Evolutionary conservation across 2,797 vertebrate genomes (phyloP), one percentile per base, ranked within the genome.

Genomic region (Anas acuta): DNA sequence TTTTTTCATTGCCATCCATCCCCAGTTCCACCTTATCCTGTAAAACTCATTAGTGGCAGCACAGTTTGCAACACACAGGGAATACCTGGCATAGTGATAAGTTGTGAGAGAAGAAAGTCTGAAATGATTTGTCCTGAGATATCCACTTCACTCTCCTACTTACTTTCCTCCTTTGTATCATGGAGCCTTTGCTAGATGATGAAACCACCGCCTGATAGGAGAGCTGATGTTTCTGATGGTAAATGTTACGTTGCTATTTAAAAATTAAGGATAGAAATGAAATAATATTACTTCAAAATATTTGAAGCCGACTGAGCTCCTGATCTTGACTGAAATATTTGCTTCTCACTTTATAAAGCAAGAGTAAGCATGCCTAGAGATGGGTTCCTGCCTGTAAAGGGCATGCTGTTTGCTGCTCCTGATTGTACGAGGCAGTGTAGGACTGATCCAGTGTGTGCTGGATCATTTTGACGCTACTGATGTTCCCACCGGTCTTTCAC

Each of bases 71-170:
- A 84, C 51, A 75, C n/a, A 21, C 6, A 20, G 43, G 56, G 61
- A 86, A 64, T 28, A 74, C 9, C 35, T 14, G 16, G 26, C 3
- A 45, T 45, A 10, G 43, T 45, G 43, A 45, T 45, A 2, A 25
- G 49, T 72, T 56, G 20, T 23, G 45, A 45, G 69, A 19, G 30
- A 20, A 32, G 22, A 82, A 41, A 72, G 37, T 82, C 70, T 89
- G 94, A 83, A 93, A 91, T 95, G 90, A 90, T 58, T 43, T 69
- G 61, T 60, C 73, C 35, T 67, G 70, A 91, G 51, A 3, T 78
- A 81, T 21, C 37, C 64, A 22, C 54, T 90, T 41, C 2, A 5
- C 33, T 83, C 77, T 39, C 64, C 54, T 85, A 85, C 18, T 78
- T 74, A 85, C 20, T 78, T 74, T 64, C 39, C 41, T 87, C 17